A percentile compares a stretch with the other conserved stretches of the same genome.
phyloP scores from a whole-genome alignment of 1,140 invertebrate species.

The Pogonomyrmex californicus region DNA sequence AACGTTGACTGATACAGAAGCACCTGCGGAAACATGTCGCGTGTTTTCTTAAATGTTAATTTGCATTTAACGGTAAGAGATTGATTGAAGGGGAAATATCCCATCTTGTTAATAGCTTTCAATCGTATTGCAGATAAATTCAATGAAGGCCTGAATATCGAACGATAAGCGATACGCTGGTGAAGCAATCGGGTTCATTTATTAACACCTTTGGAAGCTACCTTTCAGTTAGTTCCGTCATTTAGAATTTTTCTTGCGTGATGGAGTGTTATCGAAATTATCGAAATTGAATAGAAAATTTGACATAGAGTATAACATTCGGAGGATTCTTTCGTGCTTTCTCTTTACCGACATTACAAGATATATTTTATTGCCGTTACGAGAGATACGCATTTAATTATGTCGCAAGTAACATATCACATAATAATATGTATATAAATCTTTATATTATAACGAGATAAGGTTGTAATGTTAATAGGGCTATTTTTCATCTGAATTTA shows the following conservation, averaged over 20 bases:
- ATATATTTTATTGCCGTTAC: neutral
- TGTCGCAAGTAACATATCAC: neutral
- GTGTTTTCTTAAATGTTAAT: neutral
- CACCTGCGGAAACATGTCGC: constrained; percentile 1
- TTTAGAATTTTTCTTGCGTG: neutral
- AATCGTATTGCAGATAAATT: neutral
- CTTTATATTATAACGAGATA: neutral
- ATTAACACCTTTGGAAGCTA: neutral
- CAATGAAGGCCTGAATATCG: neutral
- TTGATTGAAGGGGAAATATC: neutral
- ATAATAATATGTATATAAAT: neutral
- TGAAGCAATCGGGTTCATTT: neutral
- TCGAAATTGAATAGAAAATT: neutral
- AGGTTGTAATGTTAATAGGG: neutral
- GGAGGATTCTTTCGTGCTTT: neutral
- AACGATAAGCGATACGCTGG: neutral
- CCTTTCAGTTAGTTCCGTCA: neutral
- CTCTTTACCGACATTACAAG: neutral
- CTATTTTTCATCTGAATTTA: neutral
- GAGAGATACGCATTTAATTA: neutral
- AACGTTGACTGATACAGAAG: neutral
- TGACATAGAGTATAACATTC: neutral
- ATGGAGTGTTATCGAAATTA: neutral
- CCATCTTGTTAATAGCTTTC: neutral
- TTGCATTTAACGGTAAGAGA: constrained; percentile 34